Conservation (phyloP, 2,888 invertebrate species). For the Trissoscelio sp. region DNA sequence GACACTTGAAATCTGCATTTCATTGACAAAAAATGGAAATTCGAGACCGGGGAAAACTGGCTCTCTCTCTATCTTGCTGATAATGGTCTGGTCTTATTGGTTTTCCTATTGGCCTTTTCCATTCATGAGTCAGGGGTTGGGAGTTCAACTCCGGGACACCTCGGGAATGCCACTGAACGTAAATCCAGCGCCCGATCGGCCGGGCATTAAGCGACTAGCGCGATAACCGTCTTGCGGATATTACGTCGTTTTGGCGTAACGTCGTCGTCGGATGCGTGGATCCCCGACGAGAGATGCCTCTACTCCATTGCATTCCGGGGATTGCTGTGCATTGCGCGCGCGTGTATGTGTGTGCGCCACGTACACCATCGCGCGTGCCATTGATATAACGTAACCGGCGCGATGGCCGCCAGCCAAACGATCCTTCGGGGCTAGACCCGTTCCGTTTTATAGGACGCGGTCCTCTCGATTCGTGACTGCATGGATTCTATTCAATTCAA, state of each 20-base stretch:
- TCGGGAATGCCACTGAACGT: slow-evolving; percentile 57
- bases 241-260: slow-evolving; percentile 58
- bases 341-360: slow-evolving; percentile 17
- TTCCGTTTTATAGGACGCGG: slow-evolving; percentile 70
- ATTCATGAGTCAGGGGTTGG: slow-evolving; percentile 53
- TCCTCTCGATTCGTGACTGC: slow-evolving; percentile 1
- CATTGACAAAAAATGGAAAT: too few relatives aligned
- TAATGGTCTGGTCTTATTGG: not conserved
- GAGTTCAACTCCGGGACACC: slow-evolving; percentile 37
- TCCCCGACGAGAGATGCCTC: slow-evolving; percentile 59
- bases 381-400: slow-evolving; percentile 62
- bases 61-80: too few relatives aligned
- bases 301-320: slow-evolving; percentile 53
- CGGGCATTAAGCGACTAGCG: slow-evolving; percentile 24
- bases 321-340: slow-evolving; percentile 44
- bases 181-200: slow-evolving; percentile 17
- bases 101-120: slow-evolving; percentile 24
- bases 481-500: slow-evolving; percentile 7
- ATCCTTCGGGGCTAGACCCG: slow-evolving; percentile 74
- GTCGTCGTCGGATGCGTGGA: slow-evolving; percentile 45
- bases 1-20: too few relatives aligned
- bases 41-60: too few relatives aligned
- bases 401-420: slow-evolving; percentile 75
- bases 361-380: slow-evolving; percentile 51
- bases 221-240: slow-evolving; percentile 61